phyloP scores from a whole-genome alignment of 1,140 invertebrate genomes.

The Drosophila prosaltans region DNA sequence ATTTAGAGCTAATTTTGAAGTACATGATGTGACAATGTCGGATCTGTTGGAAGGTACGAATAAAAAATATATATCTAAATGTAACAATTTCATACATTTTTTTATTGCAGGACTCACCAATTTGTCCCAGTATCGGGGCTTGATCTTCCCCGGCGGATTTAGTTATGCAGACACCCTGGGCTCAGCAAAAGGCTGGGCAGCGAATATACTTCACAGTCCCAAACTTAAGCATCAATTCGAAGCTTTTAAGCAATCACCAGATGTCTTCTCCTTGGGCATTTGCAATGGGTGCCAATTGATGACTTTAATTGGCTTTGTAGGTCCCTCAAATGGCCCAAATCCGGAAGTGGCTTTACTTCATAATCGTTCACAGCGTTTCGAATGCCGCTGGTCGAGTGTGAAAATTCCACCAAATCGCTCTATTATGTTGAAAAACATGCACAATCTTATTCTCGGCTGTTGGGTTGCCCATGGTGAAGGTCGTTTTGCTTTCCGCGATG shows the following conservation, averaged over 20 bases:
- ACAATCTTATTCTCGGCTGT: slow-evolving; percentile 92
- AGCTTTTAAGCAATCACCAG: slow-evolving; percentile 87
- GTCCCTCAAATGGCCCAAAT: slow-evolving; percentile 62
- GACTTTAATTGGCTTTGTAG: slow-evolving; percentile 92
- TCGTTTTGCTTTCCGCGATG: slow-evolving; percentile 86
- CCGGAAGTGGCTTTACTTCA: slow-evolving; percentile 90
- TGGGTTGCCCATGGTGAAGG: slow-evolving; percentile 99
- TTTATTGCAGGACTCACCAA: slow-evolving; percentile 84
- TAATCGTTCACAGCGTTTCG: slow-evolving; percentile 93
- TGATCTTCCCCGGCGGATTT: slow-evolving; percentile 98
- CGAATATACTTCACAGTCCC: slow-evolving; percentile 91
- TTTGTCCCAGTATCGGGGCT: slow-evolving; percentile 92
- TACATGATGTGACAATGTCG: slow-evolving; percentile 96
- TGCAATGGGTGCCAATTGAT: slow-evolving; percentile 99
- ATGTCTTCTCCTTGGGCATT: slow-evolving; percentile 98
- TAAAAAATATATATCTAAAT: too few species aligned
- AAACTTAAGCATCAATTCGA: slow-evolving; percentile 88
- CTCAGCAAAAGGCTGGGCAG: slow-evolving; percentile 99
- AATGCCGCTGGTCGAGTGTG: slow-evolving; percentile 95
- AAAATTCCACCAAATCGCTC: slow-evolving; percentile 87
- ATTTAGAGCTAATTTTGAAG: slow-evolving; percentile 95
- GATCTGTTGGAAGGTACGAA: slow-evolving; percentile 88
- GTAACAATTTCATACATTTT: too few species aligned
- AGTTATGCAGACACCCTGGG: slow-evolving; percentile 99
- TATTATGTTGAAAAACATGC: slow-evolving; percentile 95